Conservation (phyloP, 92 coral and sea anemone species). For the Micromussa lordhowensis region DNA sequence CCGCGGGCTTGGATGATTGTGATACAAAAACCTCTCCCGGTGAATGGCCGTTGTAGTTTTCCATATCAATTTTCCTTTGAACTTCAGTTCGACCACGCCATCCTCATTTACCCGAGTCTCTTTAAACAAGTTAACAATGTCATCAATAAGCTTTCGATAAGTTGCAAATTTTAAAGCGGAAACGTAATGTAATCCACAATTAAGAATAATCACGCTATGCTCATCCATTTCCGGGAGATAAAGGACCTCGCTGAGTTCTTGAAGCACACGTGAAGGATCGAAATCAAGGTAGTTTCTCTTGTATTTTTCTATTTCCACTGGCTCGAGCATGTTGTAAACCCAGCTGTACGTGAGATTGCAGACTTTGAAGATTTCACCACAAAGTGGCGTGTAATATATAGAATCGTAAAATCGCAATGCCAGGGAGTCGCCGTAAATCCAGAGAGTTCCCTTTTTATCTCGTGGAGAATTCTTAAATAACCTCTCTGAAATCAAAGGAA, state of each 20-base stretch:
- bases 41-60: conserved; percentile 88
- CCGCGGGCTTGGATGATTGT: conserved; percentile 82
- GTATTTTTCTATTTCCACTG: conserved; percentile 57
- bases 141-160: conserved; percentile 74
- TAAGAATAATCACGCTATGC: conserved; percentile 88
- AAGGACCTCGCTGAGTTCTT: conserved; percentile 66
- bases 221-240: conserved; percentile 82
- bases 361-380: conserved; percentile 70
- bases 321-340: conserved; percentile 77
- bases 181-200: conserved; percentile 87
- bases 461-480: conserved; percentile 40
- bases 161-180: conserved; percentile 82
- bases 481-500: conserved; percentile 15
- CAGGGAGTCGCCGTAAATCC: conserved; percentile 96
- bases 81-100: conserved; percentile 46
- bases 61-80: conserved; percentile 85
- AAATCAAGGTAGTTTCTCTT: conserved; percentile 53
- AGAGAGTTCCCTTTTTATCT: conserved; percentile 68
- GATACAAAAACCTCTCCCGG: conserved; percentile 77
- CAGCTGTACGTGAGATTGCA: conserved; percentile 84
- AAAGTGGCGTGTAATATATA: conserved; percentile 69
- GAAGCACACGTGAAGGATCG: conserved; percentile 46
- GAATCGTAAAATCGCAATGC: conserved; percentile 79
- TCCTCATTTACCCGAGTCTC: conserved; percentile 29
- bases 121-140: conserved; percentile 64